These are phyloP conservation scores for Lepas anatifera DNA, from an alignment of 2,888 invertebrate species.

Conservation along the genomic window DNA sequence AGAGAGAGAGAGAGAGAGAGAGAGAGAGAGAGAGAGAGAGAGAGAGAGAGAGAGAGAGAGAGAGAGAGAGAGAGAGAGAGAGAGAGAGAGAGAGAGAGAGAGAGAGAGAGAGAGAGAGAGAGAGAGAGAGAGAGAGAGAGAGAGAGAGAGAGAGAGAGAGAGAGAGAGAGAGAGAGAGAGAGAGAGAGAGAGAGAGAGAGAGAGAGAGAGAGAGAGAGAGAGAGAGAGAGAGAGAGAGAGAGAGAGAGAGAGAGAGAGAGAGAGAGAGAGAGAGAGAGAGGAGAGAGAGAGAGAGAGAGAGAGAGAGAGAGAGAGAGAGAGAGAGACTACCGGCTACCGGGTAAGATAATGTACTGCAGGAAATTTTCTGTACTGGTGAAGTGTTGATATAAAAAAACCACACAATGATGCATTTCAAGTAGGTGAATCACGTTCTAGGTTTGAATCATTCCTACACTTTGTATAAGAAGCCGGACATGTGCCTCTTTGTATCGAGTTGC, in stretches of 20 bases:
- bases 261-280: neutral
- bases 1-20: constrained; percentile 8
- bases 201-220: neutral
- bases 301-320: neutral
- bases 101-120: neutral
- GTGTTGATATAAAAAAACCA: too few relatives aligned
- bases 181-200: neutral
- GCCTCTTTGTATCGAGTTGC: too few relatives aligned
- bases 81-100: neutral
- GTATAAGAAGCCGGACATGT: too few relatives aligned
- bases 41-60: constrained; percentile 7
- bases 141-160: neutral
- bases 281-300: neutral
- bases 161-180: neutral
- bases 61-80: constrained; percentile 9
- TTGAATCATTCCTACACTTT: too few relatives aligned
- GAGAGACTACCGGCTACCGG: too few relatives aligned
- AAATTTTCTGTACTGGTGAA: too few relatives aligned
- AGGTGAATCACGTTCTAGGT: too few relatives aligned
- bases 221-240: neutral
- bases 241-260: neutral
- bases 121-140: neutral
- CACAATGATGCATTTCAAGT: too few relatives aligned
- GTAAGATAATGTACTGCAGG: too few relatives aligned
- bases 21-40: constrained; percentile 11